Conservation (phyloP, 2,113 vertebrate species). For the Phaethornis superciliosus region DNA sequence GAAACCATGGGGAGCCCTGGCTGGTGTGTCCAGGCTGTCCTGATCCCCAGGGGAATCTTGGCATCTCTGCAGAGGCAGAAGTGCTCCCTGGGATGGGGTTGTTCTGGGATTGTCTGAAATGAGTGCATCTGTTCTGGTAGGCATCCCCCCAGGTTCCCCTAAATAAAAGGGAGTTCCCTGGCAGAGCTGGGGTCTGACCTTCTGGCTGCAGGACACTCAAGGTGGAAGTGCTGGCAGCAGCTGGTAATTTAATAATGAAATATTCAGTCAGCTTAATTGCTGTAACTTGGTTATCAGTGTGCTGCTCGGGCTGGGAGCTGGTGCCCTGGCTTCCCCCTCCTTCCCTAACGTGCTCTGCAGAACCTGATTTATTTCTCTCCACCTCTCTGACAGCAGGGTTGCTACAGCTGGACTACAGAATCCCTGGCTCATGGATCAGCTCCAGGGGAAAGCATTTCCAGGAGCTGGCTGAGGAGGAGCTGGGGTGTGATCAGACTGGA, state of each 20-base stretch:
- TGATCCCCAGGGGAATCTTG: background rate
- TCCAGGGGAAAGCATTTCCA: background rate
- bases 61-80: background rate
- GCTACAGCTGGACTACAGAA: background rate
- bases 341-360: background rate
- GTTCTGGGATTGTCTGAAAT: background rate
- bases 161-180: background rate
- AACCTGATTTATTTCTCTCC: background rate
- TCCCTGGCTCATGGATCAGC: background rate
- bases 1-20: background rate
- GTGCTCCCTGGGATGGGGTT: rapidly evolving
- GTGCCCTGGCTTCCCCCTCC: background rate
- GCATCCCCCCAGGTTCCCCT: background rate
- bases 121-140: background rate
- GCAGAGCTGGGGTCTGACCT: background rate
- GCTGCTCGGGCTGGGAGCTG: background rate
- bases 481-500: background rate
- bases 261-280: conserved; percentile 43
- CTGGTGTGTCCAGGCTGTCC: background rate
- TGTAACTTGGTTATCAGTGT: background rate
- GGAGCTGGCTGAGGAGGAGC: background rate
- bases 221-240: background rate
- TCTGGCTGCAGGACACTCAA: background rate
- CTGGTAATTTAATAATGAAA: conserved; percentile 19
- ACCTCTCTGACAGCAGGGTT: background rate